Evolutionary conservation across 2,797 vertebrate species (phyloP).

Genomic region (Coregonus ussuriensis): DNA sequence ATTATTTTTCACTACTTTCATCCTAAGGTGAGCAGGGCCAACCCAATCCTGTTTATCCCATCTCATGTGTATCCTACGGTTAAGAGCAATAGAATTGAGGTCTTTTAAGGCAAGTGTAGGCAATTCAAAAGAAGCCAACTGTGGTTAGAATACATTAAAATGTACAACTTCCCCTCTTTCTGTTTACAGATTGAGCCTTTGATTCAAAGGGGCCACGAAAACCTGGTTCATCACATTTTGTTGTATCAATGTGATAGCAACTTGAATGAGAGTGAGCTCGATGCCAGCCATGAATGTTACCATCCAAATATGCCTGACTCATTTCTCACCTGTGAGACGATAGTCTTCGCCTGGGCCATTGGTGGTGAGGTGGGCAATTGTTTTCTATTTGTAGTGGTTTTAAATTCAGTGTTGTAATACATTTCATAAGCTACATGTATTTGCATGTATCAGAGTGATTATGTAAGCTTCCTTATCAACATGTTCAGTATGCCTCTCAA

Average conservation of each 20-base stretch:
- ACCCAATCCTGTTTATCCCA: background rate
- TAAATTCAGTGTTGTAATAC: background rate
- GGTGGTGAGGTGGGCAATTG: conserved; percentile 81
- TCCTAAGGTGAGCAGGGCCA: background rate
- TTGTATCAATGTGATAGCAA: conserved; percentile 84
- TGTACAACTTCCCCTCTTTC: background rate
- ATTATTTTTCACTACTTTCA: background rate
- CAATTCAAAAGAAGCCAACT: background rate
- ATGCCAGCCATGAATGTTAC: conserved; percentile 82
- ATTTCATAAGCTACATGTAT: background rate
- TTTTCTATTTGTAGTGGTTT: background rate
- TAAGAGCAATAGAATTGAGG: background rate
- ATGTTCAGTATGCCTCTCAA: background rate
- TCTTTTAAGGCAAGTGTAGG: background rate
- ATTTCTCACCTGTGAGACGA: conserved; percentile 82
- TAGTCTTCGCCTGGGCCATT: conserved; percentile 87
- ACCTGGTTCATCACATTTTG: conserved; percentile 84
- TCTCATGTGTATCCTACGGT: background rate
- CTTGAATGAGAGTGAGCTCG: conserved; percentile 76
- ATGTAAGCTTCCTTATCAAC: background rate
- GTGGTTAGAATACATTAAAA: background rate
- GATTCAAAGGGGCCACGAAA: conserved; percentile 83
- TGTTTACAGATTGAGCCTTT: conserved; percentile 78
- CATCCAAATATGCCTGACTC: conserved; percentile 88
- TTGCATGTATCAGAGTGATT: too few relatives aligned